Conservation (phyloP, 2,797 vertebrate genomes). For the Phataginus tetradactyla region DNA sequence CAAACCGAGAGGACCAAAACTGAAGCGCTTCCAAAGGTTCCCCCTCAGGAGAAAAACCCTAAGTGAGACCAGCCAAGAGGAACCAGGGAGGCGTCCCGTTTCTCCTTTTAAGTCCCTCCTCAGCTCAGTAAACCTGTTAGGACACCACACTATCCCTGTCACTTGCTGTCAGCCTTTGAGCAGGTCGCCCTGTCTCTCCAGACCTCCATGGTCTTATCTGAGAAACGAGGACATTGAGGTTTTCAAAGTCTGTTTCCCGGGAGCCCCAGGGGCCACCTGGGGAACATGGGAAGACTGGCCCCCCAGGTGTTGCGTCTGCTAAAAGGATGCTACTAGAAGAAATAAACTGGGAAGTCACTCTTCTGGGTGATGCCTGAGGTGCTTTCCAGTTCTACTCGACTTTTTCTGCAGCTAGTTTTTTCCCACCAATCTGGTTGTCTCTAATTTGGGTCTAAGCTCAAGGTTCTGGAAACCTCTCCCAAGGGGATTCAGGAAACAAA, state of each 20-base stretch:
- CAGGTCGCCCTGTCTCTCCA: background rate
- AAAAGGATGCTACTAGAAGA: background rate
- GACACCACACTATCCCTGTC: background rate
- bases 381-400: background rate
- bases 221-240: background rate
- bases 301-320: fast-evolving
- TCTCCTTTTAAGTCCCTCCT: background rate
- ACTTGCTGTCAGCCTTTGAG: background rate
- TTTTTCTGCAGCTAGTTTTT: background rate
- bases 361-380: background rate
- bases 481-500: background rate
- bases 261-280: background rate
- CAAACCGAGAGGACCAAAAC: background rate
- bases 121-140: background rate
- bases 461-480: background rate
- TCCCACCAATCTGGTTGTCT: no score
- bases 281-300: background rate
- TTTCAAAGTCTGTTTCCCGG: background rate
- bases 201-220: background rate
- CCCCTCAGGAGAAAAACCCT: background rate
- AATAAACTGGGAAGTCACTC: background rate
- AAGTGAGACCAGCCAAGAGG: background rate
- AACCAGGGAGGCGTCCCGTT: fast-evolving
- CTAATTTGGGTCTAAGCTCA: background rate
- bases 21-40: background rate